phyloP scores from a whole-genome alignment of 64 coral and sea anemone genomes.

The Dendronephthya gigantea region DNA sequence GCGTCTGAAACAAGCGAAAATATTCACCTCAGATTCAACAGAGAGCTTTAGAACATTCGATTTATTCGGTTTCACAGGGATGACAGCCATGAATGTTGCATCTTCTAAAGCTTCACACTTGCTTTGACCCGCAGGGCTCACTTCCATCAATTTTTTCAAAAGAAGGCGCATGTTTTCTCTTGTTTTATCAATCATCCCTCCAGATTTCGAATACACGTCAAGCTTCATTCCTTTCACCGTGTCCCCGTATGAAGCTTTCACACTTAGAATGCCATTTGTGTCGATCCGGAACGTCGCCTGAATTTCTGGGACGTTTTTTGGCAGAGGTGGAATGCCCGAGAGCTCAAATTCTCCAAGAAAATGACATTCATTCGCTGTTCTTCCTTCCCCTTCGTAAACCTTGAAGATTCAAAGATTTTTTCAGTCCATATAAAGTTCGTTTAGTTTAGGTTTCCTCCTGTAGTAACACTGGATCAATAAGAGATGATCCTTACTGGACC shows the following conservation, averaged over 20 bases:
- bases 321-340: background rate
- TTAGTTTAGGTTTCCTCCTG: too few relatives aligned
- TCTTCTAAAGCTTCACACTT: background rate
- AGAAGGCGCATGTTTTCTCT: background rate
- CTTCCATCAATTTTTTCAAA: background rate
- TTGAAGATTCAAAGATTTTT: background rate
- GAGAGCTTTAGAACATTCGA: background rate
- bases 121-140: too few relatives aligned
- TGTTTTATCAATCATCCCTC: background rate
- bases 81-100: background rate
- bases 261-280: background rate
- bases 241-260: background rate
- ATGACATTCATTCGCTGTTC: constrained; percentile 8
- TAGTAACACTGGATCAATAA: too few relatives aligned
- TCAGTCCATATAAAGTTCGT: background rate
- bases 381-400: background rate
- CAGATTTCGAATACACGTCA: background rate
- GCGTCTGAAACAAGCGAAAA: background rate
- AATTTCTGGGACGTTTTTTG: background rate
- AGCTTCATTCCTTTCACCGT: background rate
- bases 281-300: background rate
- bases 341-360: constrained; percentile 15
- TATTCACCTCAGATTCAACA: background rate
- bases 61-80: background rate
- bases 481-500: too few relatives aligned